phyloP scores from a whole-genome alignment of 2,797 vertebrate species.

The Labroides dimidiatus region DNA sequence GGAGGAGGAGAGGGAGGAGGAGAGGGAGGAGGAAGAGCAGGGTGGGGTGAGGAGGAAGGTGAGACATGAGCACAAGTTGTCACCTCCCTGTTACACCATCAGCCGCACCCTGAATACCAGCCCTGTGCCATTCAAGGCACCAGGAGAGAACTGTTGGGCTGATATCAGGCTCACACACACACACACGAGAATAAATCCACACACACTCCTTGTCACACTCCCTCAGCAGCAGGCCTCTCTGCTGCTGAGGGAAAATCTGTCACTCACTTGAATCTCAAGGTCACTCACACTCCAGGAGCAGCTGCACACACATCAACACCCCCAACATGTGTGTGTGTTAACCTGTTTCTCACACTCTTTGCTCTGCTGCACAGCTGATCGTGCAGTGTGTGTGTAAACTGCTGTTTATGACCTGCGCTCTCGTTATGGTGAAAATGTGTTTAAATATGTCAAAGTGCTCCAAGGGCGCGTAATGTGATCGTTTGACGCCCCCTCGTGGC shows the following conservation, averaged over 20 bases:
- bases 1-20: conserved; percentile 10
- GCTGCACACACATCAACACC: conserved; percentile 18
- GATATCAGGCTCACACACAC: neutral
- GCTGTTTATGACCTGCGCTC: neutral
- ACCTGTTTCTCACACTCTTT: neutral
- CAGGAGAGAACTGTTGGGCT: conserved; percentile 6
- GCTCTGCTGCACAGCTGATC: neutral
- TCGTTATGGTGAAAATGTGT: neutral
- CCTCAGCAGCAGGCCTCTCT: conserved; percentile 5
- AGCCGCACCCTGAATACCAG: conserved; percentile 38
- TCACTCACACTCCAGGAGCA: conserved; percentile 44
- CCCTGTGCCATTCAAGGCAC: conserved; percentile 19
- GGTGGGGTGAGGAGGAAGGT: conserved; percentile 37
- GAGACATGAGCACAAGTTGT: conserved; percentile 57
- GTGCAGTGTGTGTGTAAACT: neutral
- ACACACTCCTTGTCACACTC: neutral
- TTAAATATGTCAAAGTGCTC: neutral
- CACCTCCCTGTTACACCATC: conserved; percentile 52
- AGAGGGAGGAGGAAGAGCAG: neutral
- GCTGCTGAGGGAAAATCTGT: conserved; percentile 11
- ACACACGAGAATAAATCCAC: neutral
- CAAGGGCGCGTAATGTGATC: conserved; percentile 17
- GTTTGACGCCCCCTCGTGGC: conserved; percentile 64
- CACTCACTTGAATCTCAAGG: conserved; percentile 55
- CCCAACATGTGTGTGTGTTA: neutral